Base-by-base conservation (phyloP, 2,113 vertebrate genomes). In the Dermatemys mawii region DNA sequence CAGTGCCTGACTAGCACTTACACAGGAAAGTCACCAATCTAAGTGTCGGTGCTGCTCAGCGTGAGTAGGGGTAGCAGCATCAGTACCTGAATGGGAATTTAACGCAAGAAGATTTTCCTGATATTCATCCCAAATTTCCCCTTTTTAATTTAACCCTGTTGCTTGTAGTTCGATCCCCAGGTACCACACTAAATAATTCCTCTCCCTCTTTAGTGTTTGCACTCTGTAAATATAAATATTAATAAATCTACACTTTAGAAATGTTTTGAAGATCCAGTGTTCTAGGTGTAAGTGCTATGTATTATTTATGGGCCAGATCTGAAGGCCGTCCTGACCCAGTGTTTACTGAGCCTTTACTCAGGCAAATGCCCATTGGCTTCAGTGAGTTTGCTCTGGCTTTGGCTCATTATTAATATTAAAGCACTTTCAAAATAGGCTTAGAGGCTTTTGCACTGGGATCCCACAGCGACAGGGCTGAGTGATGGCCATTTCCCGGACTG, bases 151-250 rank as follows among this genome's bases (percentile, higher is more conserved):
- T 46, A 21, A 50, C 63, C 76, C 21, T 14, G 5, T 63, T 84
- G 48, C 29, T 87, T 8, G 27, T 0, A 22, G 35, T 70, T 38
- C 22, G 0, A 5, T 5, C n/a, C 4, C 27, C n/a, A 5, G 0
- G 0, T 67, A 35, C 85, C 6, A 48, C 26, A 44, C 38, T 41
- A 24, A 41, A 41, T 73, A 27, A 63, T 11, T 8, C 11, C 6
- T 50, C 13, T 55, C 44, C 55, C 32, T 27, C 35, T 5, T 5
- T 54, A 53, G 14, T 44, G 5, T 81, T 41, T 14, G 7, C 29
- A 51, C 46, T 14, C 29, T 13, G 48, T 57, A 53, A 5, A 9
- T 21, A n/a, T 35, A 35, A 0, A 54, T 22, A 26, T 44, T 76
- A 76, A 14, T 63, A 76, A 91, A 55, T 1, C 21, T 67, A 35